Base-by-base conservation (phyloP, 2,797 vertebrate genomes). In the Bufotes viridis region DNA sequence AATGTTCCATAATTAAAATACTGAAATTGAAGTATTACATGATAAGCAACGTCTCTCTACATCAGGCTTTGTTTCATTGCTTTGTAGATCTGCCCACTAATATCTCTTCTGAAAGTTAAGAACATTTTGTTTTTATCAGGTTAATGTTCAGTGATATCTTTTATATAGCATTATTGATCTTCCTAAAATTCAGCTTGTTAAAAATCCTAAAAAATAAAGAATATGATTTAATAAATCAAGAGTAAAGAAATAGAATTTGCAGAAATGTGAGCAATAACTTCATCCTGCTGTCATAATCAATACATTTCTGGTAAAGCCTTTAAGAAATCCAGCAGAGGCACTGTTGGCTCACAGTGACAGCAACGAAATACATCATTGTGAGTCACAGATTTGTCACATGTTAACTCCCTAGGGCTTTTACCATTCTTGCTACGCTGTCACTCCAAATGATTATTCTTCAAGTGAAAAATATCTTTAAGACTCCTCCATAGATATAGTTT, bases 271-370 rank as follows among this genome's bases (percentile, higher is more conserved):
- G 78, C 85, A 60, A 87, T 81, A 81, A 81, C 69, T 80, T 87
- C 22, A 81, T 49, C 55, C 78, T 61, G 18, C 85, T 87, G 85
- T 72, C 85, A 87, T 80, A 86, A 86, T 86, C 85, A 80, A 86
- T 86, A 86, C 78, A 81, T 81, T 86, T 86, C 76, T 86, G 42
- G 63, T 86, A 81, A 18, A 70, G 78, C 76, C 78, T 80, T 80
- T 24, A 80, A 81, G 85, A 57, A 79, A 86, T 81, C 65, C 26
- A 81, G 53, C n/a, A 26, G 65, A 86, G 55, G 63, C 53, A 80
- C 26, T 72, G 65, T 58, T 80, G 76, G 85, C 63, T 80, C 78
- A 60, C 24, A 60, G 85, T 72, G 85, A 72, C 85, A 86, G 85
- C 78, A 80, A 80, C 72, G 78, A 81, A 80, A 86, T 70, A 57